Evolutionary conservation across 2,888 invertebrate genomes (phyloP).

Genomic region (Pocota personata): DNA sequence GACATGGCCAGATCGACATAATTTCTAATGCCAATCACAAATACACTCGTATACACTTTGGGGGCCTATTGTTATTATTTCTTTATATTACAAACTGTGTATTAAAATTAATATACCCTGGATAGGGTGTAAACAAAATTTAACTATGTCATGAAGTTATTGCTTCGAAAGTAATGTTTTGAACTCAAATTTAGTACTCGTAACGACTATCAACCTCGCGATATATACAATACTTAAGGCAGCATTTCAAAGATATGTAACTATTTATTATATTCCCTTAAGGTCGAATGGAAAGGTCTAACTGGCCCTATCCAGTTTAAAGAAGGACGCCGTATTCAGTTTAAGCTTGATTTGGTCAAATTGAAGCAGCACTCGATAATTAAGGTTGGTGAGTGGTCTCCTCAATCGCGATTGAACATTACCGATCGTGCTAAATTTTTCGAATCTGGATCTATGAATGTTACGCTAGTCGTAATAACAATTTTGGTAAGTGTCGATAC

Average conservation of each 20-base stretch:
- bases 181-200: too few species aligned
- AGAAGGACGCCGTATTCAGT: slow-evolving; percentile 89
- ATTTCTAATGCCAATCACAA: too few species aligned
- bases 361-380: slow-evolving; percentile 89
- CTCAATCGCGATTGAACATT: slow-evolving; percentile 87
- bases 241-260: background rate
- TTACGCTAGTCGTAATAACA: slow-evolving; percentile 90
- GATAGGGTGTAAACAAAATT: too few species aligned
- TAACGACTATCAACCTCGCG: too few species aligned
- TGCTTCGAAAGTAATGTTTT: too few species aligned
- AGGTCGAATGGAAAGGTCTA: slow-evolving; percentile 91
- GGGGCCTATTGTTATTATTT: too few species aligned
- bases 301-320: slow-evolving; percentile 92
- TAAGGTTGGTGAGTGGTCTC: slow-evolving; percentile 91
- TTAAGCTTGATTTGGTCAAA: slow-evolving; percentile 90
- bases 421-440: slow-evolving; percentile 89
- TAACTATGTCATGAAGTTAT: too few species aligned
- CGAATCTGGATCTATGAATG: slow-evolving; percentile 88
- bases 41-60: too few species aligned
- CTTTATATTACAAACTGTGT: too few species aligned
- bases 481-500: slow-evolving; percentile 89
- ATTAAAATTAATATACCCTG: too few species aligned
- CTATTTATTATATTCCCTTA: slow-evolving; percentile 72
- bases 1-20: too few species aligned
- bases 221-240: too few species aligned